A percentile compares a stretch with the other conserved stretches of the same genome.
These are phyloP conservation scores for Andrena minutula DNA, from an alignment of 2,888 invertebrate genomes.

Conservation along the genomic window DNA sequence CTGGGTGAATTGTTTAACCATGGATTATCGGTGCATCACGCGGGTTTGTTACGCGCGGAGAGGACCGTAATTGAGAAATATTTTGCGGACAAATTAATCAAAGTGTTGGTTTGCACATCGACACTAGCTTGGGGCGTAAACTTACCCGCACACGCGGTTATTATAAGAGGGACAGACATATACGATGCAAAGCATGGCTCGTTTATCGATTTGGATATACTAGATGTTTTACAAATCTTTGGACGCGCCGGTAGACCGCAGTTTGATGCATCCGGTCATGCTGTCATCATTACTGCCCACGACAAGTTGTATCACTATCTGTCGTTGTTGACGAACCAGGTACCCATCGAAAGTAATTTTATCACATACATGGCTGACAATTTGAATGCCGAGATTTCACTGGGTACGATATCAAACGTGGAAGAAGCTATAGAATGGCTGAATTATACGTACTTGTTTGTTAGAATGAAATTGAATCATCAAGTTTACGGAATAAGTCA, in stretches of 20 bases:
- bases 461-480: conserved; percentile 97
- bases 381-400: conserved; percentile 97
- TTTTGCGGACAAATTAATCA: conserved; percentile 91
- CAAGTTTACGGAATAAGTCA: conserved; percentile 90
- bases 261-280: conserved; percentile 97
- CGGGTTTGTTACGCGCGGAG: conserved; percentile 96
- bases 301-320: conserved; percentile 97
- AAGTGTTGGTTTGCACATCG: conserved; percentile 94
- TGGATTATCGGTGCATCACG: conserved; percentile 98
- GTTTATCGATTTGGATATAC: conserved; percentile 97
- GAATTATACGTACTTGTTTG: conserved; percentile 98
- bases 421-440: conserved; percentile 99
- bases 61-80: conserved; percentile 95
- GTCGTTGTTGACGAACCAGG: conserved; percentile 96
- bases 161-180: conserved; percentile 98
- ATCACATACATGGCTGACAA: conserved; percentile 96
- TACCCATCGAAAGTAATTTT: conserved; percentile 99
- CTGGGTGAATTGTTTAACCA: conserved; percentile 93
- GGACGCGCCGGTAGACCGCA: conserved; percentile 99
- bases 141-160: conserved; percentile 98
- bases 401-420: conserved; percentile 98
- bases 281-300: conserved; percentile 97
- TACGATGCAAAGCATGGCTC: conserved; percentile 98
- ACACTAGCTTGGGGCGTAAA: conserved; percentile 99
- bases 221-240: conserved; percentile 99